These are phyloP conservation scores for Tiliacea aurago DNA, from an alignment of 2,888 invertebrate genomes.

Conservation along the genomic window DNA sequence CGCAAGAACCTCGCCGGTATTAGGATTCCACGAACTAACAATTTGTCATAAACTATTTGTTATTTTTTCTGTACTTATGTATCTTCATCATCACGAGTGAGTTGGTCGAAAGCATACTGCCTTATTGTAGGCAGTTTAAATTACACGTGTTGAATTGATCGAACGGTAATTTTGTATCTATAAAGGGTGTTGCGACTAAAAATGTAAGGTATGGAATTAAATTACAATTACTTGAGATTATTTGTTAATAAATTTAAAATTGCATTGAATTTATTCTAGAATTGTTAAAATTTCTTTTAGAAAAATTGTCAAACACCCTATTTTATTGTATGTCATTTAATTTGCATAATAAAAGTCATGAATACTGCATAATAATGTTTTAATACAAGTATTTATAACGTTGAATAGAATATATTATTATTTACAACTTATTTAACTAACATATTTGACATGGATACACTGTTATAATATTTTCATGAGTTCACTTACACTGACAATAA, in stretches of 20 bases:
- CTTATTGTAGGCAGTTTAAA: background rate
- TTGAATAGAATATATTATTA: constrained; percentile 65
- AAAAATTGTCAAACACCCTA: background rate
- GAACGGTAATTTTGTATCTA: background rate
- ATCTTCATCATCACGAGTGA: background rate
- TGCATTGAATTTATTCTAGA: background rate
- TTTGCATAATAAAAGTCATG: constrained; percentile 51
- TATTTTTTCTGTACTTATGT: background rate
- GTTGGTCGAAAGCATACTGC: background rate
- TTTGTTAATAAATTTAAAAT: too few species aligned
- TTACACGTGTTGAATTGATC: background rate
- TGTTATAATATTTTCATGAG: constrained; percentile 34
- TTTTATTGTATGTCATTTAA: background rate
- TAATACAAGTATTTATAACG: constrained; percentile 62
- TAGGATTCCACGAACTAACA: constrained; percentile 27
- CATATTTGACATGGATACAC: constrained; percentile 51
- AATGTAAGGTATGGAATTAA: background rate
- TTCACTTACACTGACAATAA: constrained; percentile 32
- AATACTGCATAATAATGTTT: constrained; percentile 56
- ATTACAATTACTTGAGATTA: background rate
- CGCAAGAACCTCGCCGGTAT: constrained; percentile 84
- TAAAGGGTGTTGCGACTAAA: background rate
- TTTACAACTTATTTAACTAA: constrained; percentile 60
- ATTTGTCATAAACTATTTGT: background rate
- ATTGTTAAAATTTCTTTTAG: background rate